Base-by-base conservation (phyloP, 2,888 invertebrate species). In the Melinopterus prodromus region DNA sequence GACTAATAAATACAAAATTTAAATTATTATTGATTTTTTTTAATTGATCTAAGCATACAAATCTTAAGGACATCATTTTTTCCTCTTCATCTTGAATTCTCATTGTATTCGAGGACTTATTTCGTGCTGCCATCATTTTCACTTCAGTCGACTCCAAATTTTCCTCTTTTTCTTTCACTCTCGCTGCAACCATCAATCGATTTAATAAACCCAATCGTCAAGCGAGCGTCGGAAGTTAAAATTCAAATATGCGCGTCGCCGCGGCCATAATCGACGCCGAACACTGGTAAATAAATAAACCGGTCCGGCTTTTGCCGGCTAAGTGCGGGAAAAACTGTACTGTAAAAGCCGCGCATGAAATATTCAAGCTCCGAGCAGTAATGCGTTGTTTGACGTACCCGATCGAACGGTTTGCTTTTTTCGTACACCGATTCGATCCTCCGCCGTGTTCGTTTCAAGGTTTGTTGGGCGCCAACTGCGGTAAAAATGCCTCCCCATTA, bases 371-470 rank as follows among this genome's bases (percentile, higher is more conserved):
- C 53, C 7, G 53, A 7, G 7, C 53, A 6, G 53, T 53, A 53
- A 53, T 53, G 53, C 53, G 53, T 53, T 53, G 53, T 53, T 53
- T 53, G 53, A 53, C 53, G 53, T 53, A 53, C 53, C 53, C 53
- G 53, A 53, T 53, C 53, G 53, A 53, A 53, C 53, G 53, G 53
- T 53, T 9, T 53, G 2, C 53, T 53, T 53, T 53, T 53, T 53
- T 53, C 0, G 3, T 1, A 12, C 2, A 1, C 53, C 9, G 5
- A 53, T 4, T 53, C 53, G 53, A 53, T 53, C 53, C 53, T 53
- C 53, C 53, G 2, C 53, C 53, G 53, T 53, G 53, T 53, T 53
- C 53, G 5, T 6, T 53, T 53, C 53, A 53, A 53, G 53, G 53
- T 53, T 53, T 53, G 53, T 53, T 53, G 53, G 53, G 53, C 53